A percentile compares a stretch with the other conserved stretches of the same genome.
phyloP scores from a whole-genome alignment of 2,797 vertebrate species.

The Spondyliosoma cantharus region DNA sequence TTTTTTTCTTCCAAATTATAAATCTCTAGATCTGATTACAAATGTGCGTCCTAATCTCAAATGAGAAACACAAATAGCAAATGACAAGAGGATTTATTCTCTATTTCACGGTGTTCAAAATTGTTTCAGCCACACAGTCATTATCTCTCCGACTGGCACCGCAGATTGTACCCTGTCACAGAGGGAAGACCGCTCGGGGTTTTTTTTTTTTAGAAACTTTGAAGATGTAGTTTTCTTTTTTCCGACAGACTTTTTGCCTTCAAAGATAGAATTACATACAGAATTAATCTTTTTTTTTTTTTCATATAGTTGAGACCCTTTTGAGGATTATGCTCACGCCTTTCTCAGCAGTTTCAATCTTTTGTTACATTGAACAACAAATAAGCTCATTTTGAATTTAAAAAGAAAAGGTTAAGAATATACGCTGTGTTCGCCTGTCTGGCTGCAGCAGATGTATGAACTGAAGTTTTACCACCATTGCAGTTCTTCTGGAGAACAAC shows the following conservation, averaged over 20 bases:
- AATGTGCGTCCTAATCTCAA: slow-evolving; percentile 38
- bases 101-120: slow-evolving; percentile 43
- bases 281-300: slow-evolving; percentile 11
- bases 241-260: slow-evolving; percentile 32
- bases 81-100: slow-evolving; percentile 1
- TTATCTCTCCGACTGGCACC: slow-evolving; percentile 27
- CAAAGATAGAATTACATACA: slow-evolving; percentile 24
- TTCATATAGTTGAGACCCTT: background rate
- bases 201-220: slow-evolving; percentile 29
- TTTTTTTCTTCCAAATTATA: slow-evolving; percentile 25
- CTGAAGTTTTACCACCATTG: background rate
- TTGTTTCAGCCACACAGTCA: slow-evolving; percentile 25
- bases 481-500: background rate
- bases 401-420: background rate
- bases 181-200: slow-evolving; percentile 28
- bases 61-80: slow-evolving; percentile 10
- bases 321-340: background rate
- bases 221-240: slow-evolving; percentile 16
- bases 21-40: slow-evolving; percentile 56
- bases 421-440: background rate
- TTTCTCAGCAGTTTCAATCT: slow-evolving; percentile 13
- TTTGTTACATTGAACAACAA: slow-evolving; percentile 18
- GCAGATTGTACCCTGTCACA: slow-evolving; percentile 19
- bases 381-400: background rate
- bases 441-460: background rate